A percentile compares a stretch with the other conserved stretches of the same genome.
These are phyloP conservation scores for Smutsia gigantea DNA, from an alignment of 2,797 vertebrate species.

Conservation along the genomic window DNA sequence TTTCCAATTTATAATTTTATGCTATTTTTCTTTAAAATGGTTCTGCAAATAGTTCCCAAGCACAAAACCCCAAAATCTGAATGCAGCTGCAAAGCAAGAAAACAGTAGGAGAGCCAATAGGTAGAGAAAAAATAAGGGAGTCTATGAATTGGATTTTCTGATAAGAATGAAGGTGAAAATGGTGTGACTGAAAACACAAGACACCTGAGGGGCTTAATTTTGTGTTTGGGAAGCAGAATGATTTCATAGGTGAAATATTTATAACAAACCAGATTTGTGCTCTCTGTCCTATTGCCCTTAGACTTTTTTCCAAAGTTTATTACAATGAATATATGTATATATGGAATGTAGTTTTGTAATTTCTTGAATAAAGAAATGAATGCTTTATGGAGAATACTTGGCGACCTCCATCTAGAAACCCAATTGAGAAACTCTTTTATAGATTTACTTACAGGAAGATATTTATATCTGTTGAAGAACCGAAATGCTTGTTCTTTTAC, in stretches of 20 bases:
- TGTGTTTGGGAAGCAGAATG: neutral
- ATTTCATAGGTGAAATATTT: neutral
- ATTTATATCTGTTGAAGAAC: neutral
- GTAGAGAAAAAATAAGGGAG: neutral
- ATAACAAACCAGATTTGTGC: neutral
- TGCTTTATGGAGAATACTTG: neutral
- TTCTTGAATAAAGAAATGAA: neutral
- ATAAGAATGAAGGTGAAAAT: neutral
- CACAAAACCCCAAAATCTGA: neutral
- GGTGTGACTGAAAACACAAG: neutral
- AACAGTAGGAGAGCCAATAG: neutral
- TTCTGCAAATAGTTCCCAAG: neutral
- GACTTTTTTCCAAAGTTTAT: neutral
- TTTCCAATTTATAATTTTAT: neutral
- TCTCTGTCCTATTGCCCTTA: neutral
- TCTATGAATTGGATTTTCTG: neutral
- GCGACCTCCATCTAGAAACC: neutral
- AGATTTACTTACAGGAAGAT: neutral
- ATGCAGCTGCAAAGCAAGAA: neutral
- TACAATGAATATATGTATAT: neutral
- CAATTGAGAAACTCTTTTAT: neutral
- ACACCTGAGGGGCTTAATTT: neutral
- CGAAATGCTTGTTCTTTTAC: neutral
- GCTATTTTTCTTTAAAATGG: neutral
- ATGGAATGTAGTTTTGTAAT: neutral